These are phyloP conservation scores for Eptesicus fuscus DNA, from an alignment of 2,113 vertebrate species.

Conservation along the genomic window DNA sequence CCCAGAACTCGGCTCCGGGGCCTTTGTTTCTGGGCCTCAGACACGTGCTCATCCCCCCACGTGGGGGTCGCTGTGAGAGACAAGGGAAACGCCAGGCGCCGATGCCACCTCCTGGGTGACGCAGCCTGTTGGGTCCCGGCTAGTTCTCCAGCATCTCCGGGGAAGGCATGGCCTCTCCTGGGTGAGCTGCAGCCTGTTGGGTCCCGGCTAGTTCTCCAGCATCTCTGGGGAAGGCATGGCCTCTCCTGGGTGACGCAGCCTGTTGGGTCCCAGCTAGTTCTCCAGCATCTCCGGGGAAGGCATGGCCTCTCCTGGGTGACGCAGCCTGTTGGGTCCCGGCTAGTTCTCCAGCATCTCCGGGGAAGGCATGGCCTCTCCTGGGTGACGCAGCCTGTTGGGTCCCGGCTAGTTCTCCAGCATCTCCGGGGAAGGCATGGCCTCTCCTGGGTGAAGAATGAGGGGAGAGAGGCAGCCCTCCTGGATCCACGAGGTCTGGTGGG, in stretches of 20 bases:
- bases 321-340: no score
- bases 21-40: not conserved
- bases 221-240: not conserved
- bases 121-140: not conserved
- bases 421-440: no score
- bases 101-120: not conserved
- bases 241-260: not conserved
- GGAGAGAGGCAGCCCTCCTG: conserved; percentile 21
- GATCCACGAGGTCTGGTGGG: conserved; percentile 41
- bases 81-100: no score
- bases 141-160: not conserved
- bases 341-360: no score
- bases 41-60: not conserved
- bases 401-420: no score
- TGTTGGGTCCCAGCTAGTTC: no score
- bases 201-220: not conserved
- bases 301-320: no score
- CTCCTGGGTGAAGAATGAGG: not conserved
- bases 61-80: not conserved
- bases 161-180: not conserved
- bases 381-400: no score
- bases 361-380: no score
- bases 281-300: no score
- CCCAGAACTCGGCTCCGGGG: not conserved
- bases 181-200: not conserved